Conservation (phyloP, 2,888 invertebrate species). For the Phymatocera aterrima region DNA sequence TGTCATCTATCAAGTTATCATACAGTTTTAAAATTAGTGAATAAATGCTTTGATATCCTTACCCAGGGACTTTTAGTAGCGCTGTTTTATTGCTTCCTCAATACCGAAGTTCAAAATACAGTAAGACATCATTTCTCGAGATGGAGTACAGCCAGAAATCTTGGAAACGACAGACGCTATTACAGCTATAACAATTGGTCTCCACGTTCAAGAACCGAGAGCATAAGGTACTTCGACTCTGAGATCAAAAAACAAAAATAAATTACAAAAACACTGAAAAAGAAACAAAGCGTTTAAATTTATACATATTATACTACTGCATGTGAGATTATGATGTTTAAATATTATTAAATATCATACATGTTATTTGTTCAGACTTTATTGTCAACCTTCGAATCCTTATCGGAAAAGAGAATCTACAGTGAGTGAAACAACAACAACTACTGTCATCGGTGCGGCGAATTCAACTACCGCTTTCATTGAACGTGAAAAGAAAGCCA, state of each 20-base stretch:
- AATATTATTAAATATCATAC: neutral
- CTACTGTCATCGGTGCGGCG: slow-evolving; percentile 78
- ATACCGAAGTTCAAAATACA: slow-evolving; percentile 92
- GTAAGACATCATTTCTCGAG: slow-evolving; percentile 88
- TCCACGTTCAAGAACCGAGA: slow-evolving; percentile 87
- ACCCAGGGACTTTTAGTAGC: slow-evolving; percentile 95
- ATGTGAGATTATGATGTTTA: neutral
- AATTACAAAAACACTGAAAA: no score
- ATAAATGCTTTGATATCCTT: no score
- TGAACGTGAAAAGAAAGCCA: slow-evolving; percentile 65
- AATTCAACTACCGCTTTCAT: slow-evolving; percentile 67
- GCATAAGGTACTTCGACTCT: slow-evolving; percentile 81
- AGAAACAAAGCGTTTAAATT: no score
- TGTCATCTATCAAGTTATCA: neutral
- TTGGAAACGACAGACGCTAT: slow-evolving; percentile 81
- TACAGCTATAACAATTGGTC: slow-evolving; percentile 90
- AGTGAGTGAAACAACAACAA: slow-evolving; percentile 87
- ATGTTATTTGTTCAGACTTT: slow-evolving; percentile 78
- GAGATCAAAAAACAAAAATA: neutral
- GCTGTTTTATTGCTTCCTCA: slow-evolving; percentile 94
- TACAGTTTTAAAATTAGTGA: no score
- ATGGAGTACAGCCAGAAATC: slow-evolving; percentile 84
- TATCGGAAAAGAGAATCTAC: slow-evolving; percentile 87
- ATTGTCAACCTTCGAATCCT: slow-evolving; percentile 81
- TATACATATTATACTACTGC: neutral